phyloP scores from a whole-genome alignment of 2,797 vertebrate genomes.

The Chrysocyon brachyurus region DNA sequence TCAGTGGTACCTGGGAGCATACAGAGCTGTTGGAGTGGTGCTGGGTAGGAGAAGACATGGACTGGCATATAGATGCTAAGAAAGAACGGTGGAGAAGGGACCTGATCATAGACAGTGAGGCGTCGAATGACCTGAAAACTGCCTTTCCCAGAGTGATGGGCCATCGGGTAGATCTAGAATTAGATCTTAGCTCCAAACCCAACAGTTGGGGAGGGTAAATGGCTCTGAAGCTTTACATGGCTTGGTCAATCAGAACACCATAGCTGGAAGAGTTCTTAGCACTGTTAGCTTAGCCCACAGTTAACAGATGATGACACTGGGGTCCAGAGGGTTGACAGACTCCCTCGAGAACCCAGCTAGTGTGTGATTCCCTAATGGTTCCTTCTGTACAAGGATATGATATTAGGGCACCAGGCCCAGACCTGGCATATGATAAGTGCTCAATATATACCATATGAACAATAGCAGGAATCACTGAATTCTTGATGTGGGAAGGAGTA shows the following conservation, averaged over 20 bases:
- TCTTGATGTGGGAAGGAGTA: neutral
- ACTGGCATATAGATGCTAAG: neutral
- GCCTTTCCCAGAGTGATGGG: neutral
- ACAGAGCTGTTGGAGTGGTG: neutral
- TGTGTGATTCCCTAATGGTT: neutral
- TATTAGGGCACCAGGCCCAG: neutral
- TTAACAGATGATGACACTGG: neutral
- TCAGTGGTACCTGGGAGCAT: conserved; percentile 89
- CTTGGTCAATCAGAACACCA: neutral
- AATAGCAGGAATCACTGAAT: neutral
- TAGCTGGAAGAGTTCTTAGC: neutral
- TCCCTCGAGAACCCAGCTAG: neutral
- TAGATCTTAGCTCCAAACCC: neutral
- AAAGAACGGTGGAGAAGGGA: neutral
- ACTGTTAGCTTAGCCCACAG: neutral
- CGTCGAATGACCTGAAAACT: neutral
- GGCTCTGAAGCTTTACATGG: neutral
- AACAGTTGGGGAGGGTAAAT: neutral
- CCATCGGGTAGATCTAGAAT: neutral
- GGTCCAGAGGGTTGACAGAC: neutral
- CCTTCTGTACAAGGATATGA: neutral
- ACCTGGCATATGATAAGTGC: neutral
- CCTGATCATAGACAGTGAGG: neutral
- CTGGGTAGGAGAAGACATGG: neutral
- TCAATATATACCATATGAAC: neutral